phyloP scores from a whole-genome alignment of 1,140 invertebrate genomes.

The Lasioglossum albipes region DNA sequence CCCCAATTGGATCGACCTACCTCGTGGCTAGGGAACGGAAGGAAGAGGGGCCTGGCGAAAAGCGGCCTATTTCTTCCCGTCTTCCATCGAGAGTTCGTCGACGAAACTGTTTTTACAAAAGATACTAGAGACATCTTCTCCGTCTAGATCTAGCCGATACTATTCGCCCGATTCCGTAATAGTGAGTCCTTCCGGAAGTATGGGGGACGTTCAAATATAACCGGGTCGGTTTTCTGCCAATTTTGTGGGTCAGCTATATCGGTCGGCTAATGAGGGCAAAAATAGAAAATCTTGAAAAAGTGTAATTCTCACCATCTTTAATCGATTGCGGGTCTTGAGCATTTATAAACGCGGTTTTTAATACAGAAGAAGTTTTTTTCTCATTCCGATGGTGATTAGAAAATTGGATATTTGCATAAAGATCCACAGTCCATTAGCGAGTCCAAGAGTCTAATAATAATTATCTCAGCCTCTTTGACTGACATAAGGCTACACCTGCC shows the following conservation, averaged over 20 bases:
- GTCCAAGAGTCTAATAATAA: no score
- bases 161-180: background rate
- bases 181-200: background rate
- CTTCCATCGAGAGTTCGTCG: constrained; percentile 19
- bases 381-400: no score
- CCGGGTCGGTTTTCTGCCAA: background rate
- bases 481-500: no score
- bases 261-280: background rate
- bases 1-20: constrained; percentile 67
- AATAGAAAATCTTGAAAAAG: no score
- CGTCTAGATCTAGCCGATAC: background rate
- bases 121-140: background rate
- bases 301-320: no score
- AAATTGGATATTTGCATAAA: no score
- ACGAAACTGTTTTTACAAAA: constrained; percentile 12
- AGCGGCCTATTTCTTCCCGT: constrained; percentile 47
- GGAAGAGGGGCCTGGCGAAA: constrained; percentile 18
- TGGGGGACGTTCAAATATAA: background rate
- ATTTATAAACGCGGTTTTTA: no score
- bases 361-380: no score
- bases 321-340: no score
- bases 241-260: background rate
- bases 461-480: no score
- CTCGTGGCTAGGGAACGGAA: constrained; percentile 49
- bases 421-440: no score